A percentile compares a stretch with the other conserved stretches of the same genome.
These are phyloP conservation scores for Tapirus terrestris DNA, from an alignment of 2,113 vertebrate genomes.

Conservation along the genomic window DNA sequence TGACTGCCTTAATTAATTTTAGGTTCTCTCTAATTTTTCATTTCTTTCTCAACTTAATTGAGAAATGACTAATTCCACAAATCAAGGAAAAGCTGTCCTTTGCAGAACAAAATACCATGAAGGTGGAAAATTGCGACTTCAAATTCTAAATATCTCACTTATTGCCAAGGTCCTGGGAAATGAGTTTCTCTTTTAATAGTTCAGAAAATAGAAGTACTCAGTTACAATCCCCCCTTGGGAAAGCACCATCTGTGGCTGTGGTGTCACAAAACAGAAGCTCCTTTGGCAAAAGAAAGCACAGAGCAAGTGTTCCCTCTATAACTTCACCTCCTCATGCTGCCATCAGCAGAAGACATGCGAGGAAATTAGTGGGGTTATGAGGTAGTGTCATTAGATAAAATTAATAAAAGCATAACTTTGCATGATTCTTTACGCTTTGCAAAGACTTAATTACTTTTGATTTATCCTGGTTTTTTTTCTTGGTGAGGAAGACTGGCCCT, in stretches of 20 bases:
- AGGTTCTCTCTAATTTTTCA: conserved; percentile 1
- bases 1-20: neutral
- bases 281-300: neutral
- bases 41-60: conserved; percentile 13
- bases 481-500: no score
- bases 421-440: neutral
- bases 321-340: neutral
- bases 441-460: neutral
- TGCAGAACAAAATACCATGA: neutral
- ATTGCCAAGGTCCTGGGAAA: neutral
- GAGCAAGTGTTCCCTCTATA: neutral
- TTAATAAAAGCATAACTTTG: neutral
- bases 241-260: neutral
- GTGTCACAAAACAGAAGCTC: neutral
- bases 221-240: neutral
- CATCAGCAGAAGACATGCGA: neutral
- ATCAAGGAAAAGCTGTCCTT: neutral
- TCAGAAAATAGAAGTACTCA: neutral
- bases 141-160: conserved; percentile 17
- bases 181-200: neutral
- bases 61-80: conserved; percentile 29
- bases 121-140: neutral
- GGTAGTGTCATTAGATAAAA: neutral
- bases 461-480: neutral
- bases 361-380: neutral